Percentiles rank a stretch among this genome's conserved stretches.
phyloP scores from a whole-genome alignment of 2,888 invertebrate species.

The Thecophora atra region DNA sequence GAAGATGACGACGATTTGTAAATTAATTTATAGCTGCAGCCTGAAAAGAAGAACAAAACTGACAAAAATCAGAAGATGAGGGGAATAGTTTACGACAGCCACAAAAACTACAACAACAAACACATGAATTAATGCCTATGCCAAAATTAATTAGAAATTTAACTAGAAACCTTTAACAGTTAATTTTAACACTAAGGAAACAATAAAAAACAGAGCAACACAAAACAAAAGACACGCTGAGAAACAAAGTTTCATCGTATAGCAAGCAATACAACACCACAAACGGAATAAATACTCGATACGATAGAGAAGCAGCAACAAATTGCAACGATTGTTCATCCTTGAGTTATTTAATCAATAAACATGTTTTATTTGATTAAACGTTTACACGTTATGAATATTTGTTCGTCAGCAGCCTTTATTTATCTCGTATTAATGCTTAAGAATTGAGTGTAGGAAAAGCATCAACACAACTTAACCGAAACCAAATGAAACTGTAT shows the following conservation, averaged over 20 bases:
- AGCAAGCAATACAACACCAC: slow-evolving; percentile 2
- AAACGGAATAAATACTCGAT: background rate
- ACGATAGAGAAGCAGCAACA: background rate
- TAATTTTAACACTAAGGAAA: background rate
- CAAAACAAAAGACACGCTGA: background rate
- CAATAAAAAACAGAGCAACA: background rate
- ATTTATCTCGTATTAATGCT: slow-evolving; percentile 6
- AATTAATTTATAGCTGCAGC: slow-evolving; percentile 23
- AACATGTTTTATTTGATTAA: background rate
- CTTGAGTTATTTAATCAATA: background rate
- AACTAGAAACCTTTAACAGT: slow-evolving; percentile 15
- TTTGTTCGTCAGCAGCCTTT: no score
- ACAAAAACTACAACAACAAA: slow-evolving; percentile 15
- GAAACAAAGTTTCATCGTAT: background rate
- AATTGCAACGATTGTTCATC: background rate
- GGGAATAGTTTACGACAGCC: slow-evolving; percentile 2
- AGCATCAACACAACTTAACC: slow-evolving; percentile 8
- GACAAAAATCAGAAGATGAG: background rate
- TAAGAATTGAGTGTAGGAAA: slow-evolving; percentile 16
- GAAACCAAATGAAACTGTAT: slow-evolving; percentile 37
- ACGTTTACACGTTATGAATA: background rate
- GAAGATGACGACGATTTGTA: slow-evolving; percentile 49
- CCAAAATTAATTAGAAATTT: slow-evolving; percentile 39
- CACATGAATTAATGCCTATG: slow-evolving; percentile 39
- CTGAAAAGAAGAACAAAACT: background rate